phyloP scores from a whole-genome alignment of 2,797 vertebrate species.

The Sciurus carolinensis region DNA sequence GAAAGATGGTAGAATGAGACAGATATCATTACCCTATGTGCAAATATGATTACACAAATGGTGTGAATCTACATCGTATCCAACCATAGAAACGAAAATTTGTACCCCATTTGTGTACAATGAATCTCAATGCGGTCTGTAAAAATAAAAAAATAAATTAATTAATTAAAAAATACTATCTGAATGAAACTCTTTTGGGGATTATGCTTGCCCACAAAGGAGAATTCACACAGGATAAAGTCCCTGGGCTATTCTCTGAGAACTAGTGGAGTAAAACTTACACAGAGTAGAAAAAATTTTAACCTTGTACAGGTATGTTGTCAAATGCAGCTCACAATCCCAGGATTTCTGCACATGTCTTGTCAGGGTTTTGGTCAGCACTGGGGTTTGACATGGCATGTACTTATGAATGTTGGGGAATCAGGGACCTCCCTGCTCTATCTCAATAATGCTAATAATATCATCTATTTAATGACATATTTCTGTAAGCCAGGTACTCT shows the following conservation, averaged over 20 bases:
- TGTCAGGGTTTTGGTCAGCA: background rate
- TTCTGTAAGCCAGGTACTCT: background rate
- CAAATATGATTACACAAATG: no score
- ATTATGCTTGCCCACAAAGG: background rate
- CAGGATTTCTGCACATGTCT: background rate
- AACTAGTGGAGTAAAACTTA: background rate
- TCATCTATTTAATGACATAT: background rate
- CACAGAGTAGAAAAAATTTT: background rate
- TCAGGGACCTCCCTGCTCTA: no score
- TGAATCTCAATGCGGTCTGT: no score
- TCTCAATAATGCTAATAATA: background rate
- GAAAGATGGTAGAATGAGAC: no score
- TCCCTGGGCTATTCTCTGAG: background rate
- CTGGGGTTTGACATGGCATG: background rate
- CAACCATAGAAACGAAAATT: no score
- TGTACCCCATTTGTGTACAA: no score
- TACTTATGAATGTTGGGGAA: background rate
- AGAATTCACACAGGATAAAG: background rate
- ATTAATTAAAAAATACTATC: background rate
- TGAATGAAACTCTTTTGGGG: background rate
- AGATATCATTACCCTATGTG: no score
- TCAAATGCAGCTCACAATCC: background rate
- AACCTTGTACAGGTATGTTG: background rate
- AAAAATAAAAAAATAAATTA: no score
- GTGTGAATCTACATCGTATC: no score